Conservation (phyloP, 2,888 invertebrate species). For the Hirtodrosophila duncani region DNA sequence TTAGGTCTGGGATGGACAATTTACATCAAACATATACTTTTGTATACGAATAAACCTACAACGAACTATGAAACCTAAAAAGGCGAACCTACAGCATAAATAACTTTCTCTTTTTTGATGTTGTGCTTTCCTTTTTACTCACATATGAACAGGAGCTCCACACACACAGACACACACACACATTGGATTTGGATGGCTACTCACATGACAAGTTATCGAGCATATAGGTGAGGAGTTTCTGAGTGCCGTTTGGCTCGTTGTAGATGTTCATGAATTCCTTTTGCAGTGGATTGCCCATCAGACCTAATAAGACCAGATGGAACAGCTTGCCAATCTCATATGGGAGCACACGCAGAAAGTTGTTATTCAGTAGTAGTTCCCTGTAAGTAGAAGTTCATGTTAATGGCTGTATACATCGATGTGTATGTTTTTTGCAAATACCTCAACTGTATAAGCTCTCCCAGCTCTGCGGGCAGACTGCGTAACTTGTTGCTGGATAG, state of each 20-base stretch:
- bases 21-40: not conserved
- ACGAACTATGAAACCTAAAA: not conserved
- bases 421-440: conserved; percentile 65
- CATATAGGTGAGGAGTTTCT: conserved; percentile 95
- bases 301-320: conserved; percentile 94
- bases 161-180: conserved; percentile 1
- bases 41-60: conserved; percentile 4
- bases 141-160: conserved; percentile 33
- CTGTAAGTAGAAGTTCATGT: conserved; percentile 79
- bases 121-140: conserved; percentile 60
- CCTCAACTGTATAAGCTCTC: conserved; percentile 96
- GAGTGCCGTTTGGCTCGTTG: conserved; percentile 95
- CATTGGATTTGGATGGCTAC: conserved; percentile 70
- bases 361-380: conserved; percentile 96
- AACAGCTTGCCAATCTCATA: conserved; percentile 98
- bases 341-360: conserved; percentile 94
- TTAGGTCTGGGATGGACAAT: too few relatives aligned
- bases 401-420: not conserved
- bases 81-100: conserved; percentile 10
- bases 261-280: conserved; percentile 95
- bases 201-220: conserved; percentile 97
- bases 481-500: conserved; percentile 96
- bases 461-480: conserved; percentile 95
- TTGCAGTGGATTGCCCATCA: conserved; percentile 95
- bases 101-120: conserved; percentile 61